Evolutionary conservation across 2,113 vertebrate species (phyloP).

Genomic region (Ammodramus savannarum): DNA sequence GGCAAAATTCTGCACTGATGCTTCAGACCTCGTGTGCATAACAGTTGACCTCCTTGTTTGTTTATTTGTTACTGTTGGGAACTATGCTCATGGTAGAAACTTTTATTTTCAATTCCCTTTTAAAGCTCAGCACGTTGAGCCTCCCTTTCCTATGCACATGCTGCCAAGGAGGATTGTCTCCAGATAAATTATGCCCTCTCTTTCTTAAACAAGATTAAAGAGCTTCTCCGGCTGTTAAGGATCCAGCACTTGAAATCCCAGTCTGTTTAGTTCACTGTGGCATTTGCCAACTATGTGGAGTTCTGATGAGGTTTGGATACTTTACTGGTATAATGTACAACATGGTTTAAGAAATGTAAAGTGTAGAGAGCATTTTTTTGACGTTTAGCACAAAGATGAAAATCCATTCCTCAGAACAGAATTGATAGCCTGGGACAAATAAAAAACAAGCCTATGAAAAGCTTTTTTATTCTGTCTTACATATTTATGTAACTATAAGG

Average conservation of each 20-base stretch:
- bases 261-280: not conserved
- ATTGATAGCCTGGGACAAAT: not conserved
- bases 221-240: not conserved
- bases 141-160: not conserved
- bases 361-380: not conserved
- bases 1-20: not conserved
- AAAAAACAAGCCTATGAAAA: not conserved
- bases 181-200: slow-evolving; percentile 15
- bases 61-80: not conserved
- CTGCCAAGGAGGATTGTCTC: not conserved
- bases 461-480: not conserved
- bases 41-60: not conserved
- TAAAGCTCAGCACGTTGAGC: not conserved
- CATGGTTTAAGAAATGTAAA: not conserved
- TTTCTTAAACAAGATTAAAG: slow-evolving; percentile 19
- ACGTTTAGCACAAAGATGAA: not conserved
- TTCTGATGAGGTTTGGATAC: not conserved
- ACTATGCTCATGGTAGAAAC: not conserved
- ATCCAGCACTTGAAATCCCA: slow-evolving; percentile 27
- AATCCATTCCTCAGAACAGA: not conserved
- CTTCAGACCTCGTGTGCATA: not conserved
- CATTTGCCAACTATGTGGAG: not conserved
- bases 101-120: not conserved
- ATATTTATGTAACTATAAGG: not conserved
- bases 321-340: not conserved